phyloP scores from a whole-genome alignment of 2,113 vertebrate species.

The Misgurnus mizolepis region DNA sequence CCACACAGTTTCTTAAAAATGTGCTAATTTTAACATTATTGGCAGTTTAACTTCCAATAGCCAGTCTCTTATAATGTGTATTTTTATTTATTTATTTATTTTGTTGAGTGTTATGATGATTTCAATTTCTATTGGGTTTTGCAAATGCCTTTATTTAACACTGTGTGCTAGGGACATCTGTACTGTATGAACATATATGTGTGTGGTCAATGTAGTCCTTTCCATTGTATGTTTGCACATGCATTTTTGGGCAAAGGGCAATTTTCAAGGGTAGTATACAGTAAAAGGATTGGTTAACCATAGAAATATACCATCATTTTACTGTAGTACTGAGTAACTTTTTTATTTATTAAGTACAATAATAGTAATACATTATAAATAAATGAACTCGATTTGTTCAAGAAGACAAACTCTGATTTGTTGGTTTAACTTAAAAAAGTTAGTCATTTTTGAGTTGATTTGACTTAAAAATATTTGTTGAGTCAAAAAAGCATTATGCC shows the following conservation, averaged over 20 bases:
- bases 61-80: slow-evolving; percentile 14
- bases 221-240: slow-evolving; percentile 6
- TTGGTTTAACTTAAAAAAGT: no score
- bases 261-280: neutral
- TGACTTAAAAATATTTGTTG: no score
- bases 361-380: no score
- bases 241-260: slow-evolving; percentile 23
- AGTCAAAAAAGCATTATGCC: no score
- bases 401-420: no score
- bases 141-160: slow-evolving; percentile 40
- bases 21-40: slow-evolving; percentile 57
- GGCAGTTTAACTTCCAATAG: slow-evolving; percentile 53
- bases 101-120: neutral
- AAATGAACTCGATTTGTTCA: no score
- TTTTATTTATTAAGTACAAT: no score
- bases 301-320: neutral
- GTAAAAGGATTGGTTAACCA: neutral
- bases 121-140: slow-evolving; percentile 14
- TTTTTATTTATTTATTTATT: neutral
- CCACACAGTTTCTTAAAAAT: slow-evolving; percentile 63
- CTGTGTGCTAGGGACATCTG: neutral
- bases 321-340: neutral
- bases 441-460: no score
- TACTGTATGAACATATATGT: slow-evolving; percentile 1
- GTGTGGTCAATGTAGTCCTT: neutral